Evolutionary conservation across 1,140 invertebrate genomes (phyloP).

Genomic region (Pomacea maculata): DNA sequence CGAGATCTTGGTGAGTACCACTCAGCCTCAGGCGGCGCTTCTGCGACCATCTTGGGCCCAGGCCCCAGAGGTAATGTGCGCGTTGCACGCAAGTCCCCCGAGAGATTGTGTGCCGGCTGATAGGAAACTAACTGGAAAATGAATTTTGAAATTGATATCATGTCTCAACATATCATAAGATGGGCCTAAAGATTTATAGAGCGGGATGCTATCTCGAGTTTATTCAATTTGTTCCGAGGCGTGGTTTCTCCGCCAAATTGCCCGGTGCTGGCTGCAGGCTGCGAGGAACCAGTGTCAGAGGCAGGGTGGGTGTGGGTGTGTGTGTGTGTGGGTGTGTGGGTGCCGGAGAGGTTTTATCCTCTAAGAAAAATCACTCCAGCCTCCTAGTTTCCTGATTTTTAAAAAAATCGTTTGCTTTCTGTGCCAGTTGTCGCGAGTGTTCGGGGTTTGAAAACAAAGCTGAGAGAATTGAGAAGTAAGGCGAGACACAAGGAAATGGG

Average conservation of each 20-base stretch:
- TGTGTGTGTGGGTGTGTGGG: not conserved
- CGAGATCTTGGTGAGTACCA: not conserved
- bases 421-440: no score
- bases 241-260: conserved; percentile 24
- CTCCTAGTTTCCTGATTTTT: no score
- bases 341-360: not conserved
- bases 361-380: no score
- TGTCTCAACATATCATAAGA: conserved; percentile 29
- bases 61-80: not conserved
- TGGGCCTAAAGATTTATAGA: conserved; percentile 25
- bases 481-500: no score
- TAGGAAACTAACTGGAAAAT: conserved; percentile 29
- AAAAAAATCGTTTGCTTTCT: no score
- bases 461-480: no score
- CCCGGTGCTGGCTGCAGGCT: not conserved
- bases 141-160: conserved; percentile 30
- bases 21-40: not conserved
- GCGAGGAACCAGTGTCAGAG: not conserved
- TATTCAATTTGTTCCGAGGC: conserved; percentile 29
- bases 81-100: conserved; percentile 6
- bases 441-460: no score
- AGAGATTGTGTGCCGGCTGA: conserved; percentile 1
- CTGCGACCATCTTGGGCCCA: not conserved
- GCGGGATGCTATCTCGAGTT: conserved; percentile 22
- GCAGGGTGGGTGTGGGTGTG: not conserved